Evolutionary conservation across 2,113 vertebrate species (phyloP).

Genomic region (Perca flavescens): DNA sequence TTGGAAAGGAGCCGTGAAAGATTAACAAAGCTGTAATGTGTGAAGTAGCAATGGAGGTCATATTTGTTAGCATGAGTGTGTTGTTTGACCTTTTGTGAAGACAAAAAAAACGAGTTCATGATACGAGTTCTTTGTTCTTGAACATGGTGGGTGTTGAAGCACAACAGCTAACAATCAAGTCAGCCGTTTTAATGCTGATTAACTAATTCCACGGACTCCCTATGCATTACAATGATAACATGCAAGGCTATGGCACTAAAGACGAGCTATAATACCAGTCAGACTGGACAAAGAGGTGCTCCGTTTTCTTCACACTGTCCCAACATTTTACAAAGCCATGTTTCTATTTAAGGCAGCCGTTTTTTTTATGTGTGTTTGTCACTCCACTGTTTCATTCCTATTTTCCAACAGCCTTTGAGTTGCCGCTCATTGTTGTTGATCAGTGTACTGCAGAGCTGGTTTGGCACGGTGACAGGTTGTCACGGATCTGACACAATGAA

Average conservation of each 20-base stretch:
- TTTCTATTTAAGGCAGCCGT: conserved; percentile 53
- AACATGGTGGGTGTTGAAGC: too few species aligned
- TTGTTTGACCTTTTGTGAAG: too few species aligned
- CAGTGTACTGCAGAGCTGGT: conserved; percentile 17
- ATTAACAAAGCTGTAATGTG: too few species aligned
- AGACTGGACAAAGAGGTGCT: conserved; percentile 3
- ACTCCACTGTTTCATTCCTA: conserved; percentile 32
- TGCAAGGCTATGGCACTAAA: conserved; percentile 36
- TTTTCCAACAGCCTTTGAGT: conserved; percentile 52
- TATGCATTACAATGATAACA: conserved; percentile 9
- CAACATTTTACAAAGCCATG: neutral
- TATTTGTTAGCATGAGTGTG: too few species aligned
- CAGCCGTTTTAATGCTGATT: too few species aligned
- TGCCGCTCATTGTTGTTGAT: conserved; percentile 56
- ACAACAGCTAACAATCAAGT: too few species aligned
- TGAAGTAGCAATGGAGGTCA: too few species aligned
- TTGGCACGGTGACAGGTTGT: conserved; percentile 62
- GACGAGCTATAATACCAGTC: conserved; percentile 16
- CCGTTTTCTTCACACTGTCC: conserved; percentile 22
- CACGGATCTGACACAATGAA: conserved; percentile 60
- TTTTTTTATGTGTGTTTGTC: conserved; percentile 34
- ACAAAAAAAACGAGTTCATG: too few species aligned
- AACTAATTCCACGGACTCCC: too few species aligned
- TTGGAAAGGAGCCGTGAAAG: too few species aligned
- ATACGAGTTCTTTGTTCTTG: too few species aligned